Evolutionary conservation across 2,113 vertebrate species (phyloP).

Genomic region (Pachypanchax playfairii): DNA sequence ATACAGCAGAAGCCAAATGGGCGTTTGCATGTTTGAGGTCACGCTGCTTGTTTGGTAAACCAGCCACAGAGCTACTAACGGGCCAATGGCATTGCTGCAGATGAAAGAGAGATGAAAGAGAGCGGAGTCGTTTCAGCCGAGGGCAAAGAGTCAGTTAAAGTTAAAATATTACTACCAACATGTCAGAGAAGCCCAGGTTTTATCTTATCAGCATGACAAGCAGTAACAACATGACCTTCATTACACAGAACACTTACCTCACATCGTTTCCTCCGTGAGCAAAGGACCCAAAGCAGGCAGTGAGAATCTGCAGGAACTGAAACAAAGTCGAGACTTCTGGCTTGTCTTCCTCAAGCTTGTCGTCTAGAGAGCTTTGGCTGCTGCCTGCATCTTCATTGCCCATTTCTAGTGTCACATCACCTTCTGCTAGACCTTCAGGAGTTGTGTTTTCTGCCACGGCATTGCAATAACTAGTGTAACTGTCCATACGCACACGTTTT

Average conservation of each 20-base stretch:
- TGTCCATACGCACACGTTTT: conserved; percentile 94
- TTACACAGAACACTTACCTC: conserved; percentile 79
- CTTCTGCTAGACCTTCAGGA: conserved; percentile 62
- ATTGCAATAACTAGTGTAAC: conserved; percentile 98
- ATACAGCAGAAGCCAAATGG: conserved; percentile 93
- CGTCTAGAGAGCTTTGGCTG: conserved; percentile 84
- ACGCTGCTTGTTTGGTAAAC: conserved; percentile 83
- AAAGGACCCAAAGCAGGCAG: conserved; percentile 97
- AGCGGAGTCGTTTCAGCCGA: background rate
- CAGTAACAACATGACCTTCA: background rate
- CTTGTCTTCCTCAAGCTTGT: conserved; percentile 86
- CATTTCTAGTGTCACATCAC: conserved; percentile 79
- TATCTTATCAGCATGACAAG: background rate
- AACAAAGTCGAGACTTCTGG: conserved; percentile 93
- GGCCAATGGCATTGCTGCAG: conserved; percentile 95
- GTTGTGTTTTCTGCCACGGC: conserved; percentile 88
- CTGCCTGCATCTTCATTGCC: conserved; percentile 73
- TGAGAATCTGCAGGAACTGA: conserved; percentile 97
- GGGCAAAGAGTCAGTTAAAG: background rate
- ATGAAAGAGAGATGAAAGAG: background rate
- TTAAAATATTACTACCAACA: conserved; percentile 2
- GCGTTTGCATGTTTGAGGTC: conserved; percentile 77
- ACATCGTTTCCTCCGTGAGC: conserved; percentile 97
- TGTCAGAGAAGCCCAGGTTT: background rate
- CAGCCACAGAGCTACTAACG: conserved; percentile 91